Evolutionary conservation across 30 jellyfish, hydroid and myxozoan genomes (phyloP), one percentile per base, ranked within the genome.

Genomic region (Hydra vulgaris): DNA sequence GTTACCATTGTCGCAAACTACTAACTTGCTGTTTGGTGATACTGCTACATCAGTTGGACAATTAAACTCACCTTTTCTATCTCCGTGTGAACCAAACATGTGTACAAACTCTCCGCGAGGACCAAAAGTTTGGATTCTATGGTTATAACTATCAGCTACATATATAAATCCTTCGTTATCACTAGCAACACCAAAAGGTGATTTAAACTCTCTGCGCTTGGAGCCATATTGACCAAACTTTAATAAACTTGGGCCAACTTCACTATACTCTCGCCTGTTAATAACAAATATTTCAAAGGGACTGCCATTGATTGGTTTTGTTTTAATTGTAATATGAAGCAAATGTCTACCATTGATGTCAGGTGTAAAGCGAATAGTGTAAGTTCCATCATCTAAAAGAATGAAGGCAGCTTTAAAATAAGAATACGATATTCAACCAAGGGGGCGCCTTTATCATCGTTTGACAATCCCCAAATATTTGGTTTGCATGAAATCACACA

Each of bases 1-100:
- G 72, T 93, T 93, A 0, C 99, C 99, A 74, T 87, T 93, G 83
- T 93, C 99, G 73, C 99, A 93, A 17, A 93, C 96, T 52, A 87
- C 87, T 67, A 93, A 67, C 17, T 95, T 85, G 86, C 88, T 84
- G 84, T 81, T 89, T 25, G 95, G 94, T 23, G 94, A 91, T 25
- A 87, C 93, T 1, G 99, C 99, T 17, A 93, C 96, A 79, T 88
- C 99, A 0, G 99, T 87, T n/a, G 99, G 99, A 67, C 96, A 87
- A 81, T 88, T 93, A 86, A 93, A 88, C 79, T 93, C 96, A 7
- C 99, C 99, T 74, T 93, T 93, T 61, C 99, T 84, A 79, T 88
- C 96, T 0, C 96, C 99, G 67, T 87, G 99, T n/a, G 99, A 87
- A 15, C 99, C 99, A 72, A 87, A 88, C 67, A 84, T 88, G 81